Evolutionary conservation across 2,797 vertebrate genomes (phyloP).

Genomic region (Pyrocephalus nanus): DNA sequence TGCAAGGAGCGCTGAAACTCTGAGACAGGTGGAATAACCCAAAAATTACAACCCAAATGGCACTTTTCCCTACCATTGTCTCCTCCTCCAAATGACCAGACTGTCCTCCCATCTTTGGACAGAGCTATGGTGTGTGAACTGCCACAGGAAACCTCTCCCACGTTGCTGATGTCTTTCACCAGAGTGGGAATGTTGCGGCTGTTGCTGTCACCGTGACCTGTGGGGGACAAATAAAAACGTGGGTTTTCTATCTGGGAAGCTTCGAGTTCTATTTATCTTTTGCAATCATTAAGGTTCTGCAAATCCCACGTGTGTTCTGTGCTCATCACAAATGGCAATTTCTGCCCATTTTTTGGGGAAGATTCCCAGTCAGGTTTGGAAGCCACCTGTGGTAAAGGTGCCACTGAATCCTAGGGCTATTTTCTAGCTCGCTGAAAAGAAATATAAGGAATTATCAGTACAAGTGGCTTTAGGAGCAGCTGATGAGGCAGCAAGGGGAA

Average conservation of each 20-base stretch:
- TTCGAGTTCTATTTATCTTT: background rate
- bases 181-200: conserved; percentile 85
- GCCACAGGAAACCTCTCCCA: conserved; percentile 84
- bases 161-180: conserved; percentile 86
- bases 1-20: background rate
- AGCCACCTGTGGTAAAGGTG: background rate
- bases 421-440: background rate
- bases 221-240: background rate
- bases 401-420: background rate
- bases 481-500: background rate
- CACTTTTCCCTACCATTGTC: conserved; percentile 78
- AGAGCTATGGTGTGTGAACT: conserved; percentile 84
- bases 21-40: background rate
- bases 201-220: conserved; percentile 85
- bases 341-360: background rate
- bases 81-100: conserved; percentile 86
- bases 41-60: background rate
- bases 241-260: background rate
- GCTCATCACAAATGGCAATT: background rate
- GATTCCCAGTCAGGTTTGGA: background rate
- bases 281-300: background rate
- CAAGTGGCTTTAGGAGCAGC: background rate
- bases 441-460: background rate
- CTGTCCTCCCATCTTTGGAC: conserved; percentile 84
- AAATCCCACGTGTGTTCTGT: background rate